phyloP scores from a whole-genome alignment of 2,888 invertebrate species.

The Alcis repandata region DNA sequence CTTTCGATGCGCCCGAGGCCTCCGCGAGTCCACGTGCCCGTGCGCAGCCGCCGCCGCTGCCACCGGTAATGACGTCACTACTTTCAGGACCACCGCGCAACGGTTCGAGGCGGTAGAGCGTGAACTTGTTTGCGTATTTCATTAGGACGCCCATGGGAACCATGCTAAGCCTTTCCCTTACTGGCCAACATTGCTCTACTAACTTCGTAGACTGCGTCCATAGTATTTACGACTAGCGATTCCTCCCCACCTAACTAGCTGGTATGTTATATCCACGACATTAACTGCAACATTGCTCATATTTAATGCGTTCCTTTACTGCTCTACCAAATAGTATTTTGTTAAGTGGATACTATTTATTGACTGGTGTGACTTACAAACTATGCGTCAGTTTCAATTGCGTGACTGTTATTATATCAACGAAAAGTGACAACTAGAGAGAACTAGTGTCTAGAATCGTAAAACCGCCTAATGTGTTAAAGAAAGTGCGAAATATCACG shows the following conservation, averaged over 20 bases:
- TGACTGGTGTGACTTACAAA: too few relatives aligned
- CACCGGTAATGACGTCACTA: slow-evolving; percentile 74
- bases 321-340: too few relatives aligned
- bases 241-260: background rate
- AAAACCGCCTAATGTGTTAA: slow-evolving; percentile 45
- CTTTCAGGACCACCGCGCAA: slow-evolving; percentile 66
- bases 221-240: slow-evolving; percentile 1
- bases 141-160: slow-evolving; percentile 77
- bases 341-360: too few relatives aligned
- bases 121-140: slow-evolving; percentile 73
- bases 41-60: slow-evolving; percentile 66
- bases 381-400: too few relatives aligned
- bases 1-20: slow-evolving; percentile 83
- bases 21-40: slow-evolving; percentile 79
- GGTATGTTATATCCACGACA: background rate
- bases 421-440: background rate
- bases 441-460: slow-evolving; percentile 17
- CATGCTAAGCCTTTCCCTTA: slow-evolving; percentile 58
- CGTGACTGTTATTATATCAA: too few relatives aligned
- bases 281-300: background rate
- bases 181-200: slow-evolving; percentile 54
- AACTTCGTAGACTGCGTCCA: slow-evolving; percentile 39
- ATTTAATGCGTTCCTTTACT: too few relatives aligned
- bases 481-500: slow-evolving; percentile 82
- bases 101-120: slow-evolving; percentile 68